phyloP scores from a whole-genome alignment of 1,140 invertebrate genomes.

The Elymnias hypermnestra region DNA sequence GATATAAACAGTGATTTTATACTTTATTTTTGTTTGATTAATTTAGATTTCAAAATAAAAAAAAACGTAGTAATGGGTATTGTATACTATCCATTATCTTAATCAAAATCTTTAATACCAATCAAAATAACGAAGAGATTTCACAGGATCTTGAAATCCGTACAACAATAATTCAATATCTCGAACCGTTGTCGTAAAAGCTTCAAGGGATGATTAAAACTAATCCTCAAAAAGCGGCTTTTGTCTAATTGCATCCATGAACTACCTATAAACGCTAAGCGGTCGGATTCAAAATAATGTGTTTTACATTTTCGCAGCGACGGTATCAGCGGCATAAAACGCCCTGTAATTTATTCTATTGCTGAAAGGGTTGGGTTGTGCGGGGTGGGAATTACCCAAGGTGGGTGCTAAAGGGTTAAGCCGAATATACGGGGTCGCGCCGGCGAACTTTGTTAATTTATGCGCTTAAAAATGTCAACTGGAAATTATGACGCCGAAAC shows the following conservation, averaged over 20 bases:
- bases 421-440: slow-evolving; percentile 69
- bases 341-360: slow-evolving; percentile 75
- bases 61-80: too few species aligned
- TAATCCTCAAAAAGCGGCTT: slow-evolving; percentile 65
- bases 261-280: slow-evolving; percentile 72
- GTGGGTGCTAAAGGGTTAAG: slow-evolving; percentile 75
- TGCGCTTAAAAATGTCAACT: slow-evolving; percentile 75
- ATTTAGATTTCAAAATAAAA: too few species aligned
- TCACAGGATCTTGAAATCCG: slow-evolving; percentile 10
- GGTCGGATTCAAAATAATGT: slow-evolving; percentile 73
- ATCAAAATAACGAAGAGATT: slow-evolving; percentile 19
- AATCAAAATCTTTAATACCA: slow-evolving; percentile 17
- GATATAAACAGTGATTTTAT: too few species aligned
- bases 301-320: slow-evolving; percentile 72
- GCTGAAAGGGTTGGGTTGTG: slow-evolving; percentile 71
- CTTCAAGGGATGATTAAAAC: slow-evolving; percentile 40
- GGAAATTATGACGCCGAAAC: slow-evolving; percentile 73
- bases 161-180: slow-evolving; percentile 41
- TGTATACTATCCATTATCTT: background rate
- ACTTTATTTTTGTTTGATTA: too few species aligned
- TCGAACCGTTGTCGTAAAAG: slow-evolving; percentile 50
- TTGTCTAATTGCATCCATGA: slow-evolving; percentile 65
- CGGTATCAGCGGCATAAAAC: slow-evolving; percentile 73
- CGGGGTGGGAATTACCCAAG: slow-evolving; percentile 73
- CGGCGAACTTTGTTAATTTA: slow-evolving; percentile 74